Base-by-base conservation (phyloP, 1,140 invertebrate species). In the Drosophila burlai region DNA sequence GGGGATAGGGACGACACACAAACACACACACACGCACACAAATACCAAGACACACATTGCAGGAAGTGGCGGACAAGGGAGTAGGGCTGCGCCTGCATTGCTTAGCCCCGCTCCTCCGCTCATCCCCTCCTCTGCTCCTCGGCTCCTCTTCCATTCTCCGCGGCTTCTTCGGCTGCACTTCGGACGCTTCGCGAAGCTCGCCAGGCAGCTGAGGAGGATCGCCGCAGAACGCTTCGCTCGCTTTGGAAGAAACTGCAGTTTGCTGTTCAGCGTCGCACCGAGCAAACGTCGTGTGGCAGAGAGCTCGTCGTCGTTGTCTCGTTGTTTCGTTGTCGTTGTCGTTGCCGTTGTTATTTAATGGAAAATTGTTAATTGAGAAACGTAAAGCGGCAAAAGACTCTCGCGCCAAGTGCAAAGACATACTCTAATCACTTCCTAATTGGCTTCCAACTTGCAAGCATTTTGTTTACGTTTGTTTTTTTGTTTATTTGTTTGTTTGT, bases 201-300 rank as follows among this genome's bases (percentile, higher is more conserved):
- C 66, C 52, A 72, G 60, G 62, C 62, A 60, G 63, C 58, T 45
- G 63, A 66, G 58, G 63, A 66, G 63, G 63, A 66, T 65, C 38
- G 42, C 46, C 26, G 26, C 24, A 31, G 24, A 36, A 55, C 15
- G 52, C 13, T 6, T 55, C 52, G 24, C 55, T 52, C 21, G 54
- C 54, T 18, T 66, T 47, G 52, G 21, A 42, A 36, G 31, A 55
- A 67, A 78, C 57, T 89, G 85, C 85, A 90, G 85, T 90, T 90
- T 82, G 62, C 71, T 64, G 72, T 82, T 90, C 72, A 80, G 82
- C 85, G 82, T 90, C 85, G 85, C 86, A 85, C 55, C 65, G 86
- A 80, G 50, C 79, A 81, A 81, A 89, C 84, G 83, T 83, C 74
- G 81, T 72, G 71, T 71, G 68, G 69, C 59, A 58, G 21, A 45